Conservation (phyloP, 2,888 invertebrate species). For the Sarcophaga rosellei region DNA sequence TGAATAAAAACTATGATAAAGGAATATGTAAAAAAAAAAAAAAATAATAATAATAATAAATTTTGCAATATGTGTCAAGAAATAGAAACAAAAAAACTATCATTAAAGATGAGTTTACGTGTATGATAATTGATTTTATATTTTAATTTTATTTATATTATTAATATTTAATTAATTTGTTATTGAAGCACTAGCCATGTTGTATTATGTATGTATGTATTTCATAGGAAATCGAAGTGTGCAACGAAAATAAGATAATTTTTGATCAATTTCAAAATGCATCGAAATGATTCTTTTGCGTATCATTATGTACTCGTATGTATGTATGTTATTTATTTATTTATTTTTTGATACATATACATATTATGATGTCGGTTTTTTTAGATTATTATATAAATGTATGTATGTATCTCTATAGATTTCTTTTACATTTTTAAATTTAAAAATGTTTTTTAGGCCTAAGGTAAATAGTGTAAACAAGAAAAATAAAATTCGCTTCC, state of each 20-base stretch:
- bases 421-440: conserved; percentile 31
- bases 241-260: neutral
- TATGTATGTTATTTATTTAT: neutral
- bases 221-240: neutral
- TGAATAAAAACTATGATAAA: neutral
- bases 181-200: neutral
- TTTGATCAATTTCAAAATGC: neutral
- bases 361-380: conserved; percentile 28
- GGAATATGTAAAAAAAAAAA: too few species aligned
- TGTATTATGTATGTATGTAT: conserved; percentile 13
- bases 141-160: neutral
- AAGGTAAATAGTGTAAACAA: conserved; percentile 70
- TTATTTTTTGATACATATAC: neutral
- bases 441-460: conserved; percentile 68
- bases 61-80: too few species aligned
- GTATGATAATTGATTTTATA: neutral
- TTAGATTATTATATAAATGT: conserved; percentile 20
- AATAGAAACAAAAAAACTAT: neutral
- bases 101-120: neutral
- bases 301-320: conserved; percentile 4
- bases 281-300: conserved; percentile 2
- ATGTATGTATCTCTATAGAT: conserved; percentile 15
- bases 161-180: neutral
- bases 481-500: conserved; percentile 72
- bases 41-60: too few species aligned